Conservation (phyloP, 2,888 invertebrate species). For the Trimorus sp. region DNA sequence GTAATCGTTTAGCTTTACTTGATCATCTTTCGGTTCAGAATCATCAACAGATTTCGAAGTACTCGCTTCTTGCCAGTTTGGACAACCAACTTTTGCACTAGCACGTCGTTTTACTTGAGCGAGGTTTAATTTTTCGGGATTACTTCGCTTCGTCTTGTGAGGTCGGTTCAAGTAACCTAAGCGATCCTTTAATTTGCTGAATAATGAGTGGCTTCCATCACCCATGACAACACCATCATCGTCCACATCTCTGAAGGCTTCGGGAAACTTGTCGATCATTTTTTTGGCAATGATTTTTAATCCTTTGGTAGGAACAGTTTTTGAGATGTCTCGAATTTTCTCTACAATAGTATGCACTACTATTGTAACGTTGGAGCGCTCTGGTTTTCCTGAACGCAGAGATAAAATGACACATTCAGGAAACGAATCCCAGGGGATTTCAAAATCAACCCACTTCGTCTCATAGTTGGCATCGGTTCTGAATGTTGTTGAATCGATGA, state of each 20-base stretch:
- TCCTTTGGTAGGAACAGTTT: conserved; percentile 13
- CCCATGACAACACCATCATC: conserved; percentile 23
- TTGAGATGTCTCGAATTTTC: conserved; percentile 17
- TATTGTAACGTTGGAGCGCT: not conserved
- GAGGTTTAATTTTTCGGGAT: not conserved
- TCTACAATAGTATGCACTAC: conserved; percentile 17
- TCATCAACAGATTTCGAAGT: not conserved
- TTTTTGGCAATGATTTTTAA: conserved; percentile 29
- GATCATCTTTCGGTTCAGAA: not conserved
- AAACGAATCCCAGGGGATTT: conserved; percentile 10
- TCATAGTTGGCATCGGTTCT: conserved; percentile 10
- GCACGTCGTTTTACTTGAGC: not conserved
- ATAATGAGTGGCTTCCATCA: conserved; percentile 22
- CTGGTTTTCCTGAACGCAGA: conserved; percentile 1
- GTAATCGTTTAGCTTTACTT: not conserved
- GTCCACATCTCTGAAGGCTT: conserved; percentile 28
- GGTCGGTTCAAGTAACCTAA: conserved; percentile 30
- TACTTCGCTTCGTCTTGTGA: conserved; percentile 1
- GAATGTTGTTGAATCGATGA: not conserved
- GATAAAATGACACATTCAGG: conserved; percentile 2
- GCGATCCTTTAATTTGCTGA: conserved; percentile 11
- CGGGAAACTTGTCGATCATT: conserved; percentile 34
- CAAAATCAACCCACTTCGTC: conserved; percentile 21
- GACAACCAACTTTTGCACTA: conserved; percentile 29
- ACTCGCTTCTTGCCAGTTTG: conserved; percentile 4